Conservation (phyloP, 2,888 invertebrate genomes). For the Drosophila nigritarsus region DNA sequence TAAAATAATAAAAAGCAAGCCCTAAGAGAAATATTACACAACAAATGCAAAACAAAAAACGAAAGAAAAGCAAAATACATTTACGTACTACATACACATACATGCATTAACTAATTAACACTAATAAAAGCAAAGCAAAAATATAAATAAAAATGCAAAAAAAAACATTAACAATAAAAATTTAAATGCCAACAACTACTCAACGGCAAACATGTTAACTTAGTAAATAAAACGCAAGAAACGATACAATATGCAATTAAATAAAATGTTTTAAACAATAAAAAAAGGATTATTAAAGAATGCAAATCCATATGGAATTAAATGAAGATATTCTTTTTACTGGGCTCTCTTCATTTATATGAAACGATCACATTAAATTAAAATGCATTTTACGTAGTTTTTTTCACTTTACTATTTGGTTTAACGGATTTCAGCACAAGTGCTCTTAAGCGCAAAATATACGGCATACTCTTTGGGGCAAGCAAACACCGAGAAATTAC, state of each 20-base stretch:
- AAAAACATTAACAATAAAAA: slow-evolving; percentile 45
- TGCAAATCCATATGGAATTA: slow-evolving; percentile 57
- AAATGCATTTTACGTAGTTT: neutral
- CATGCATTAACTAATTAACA: slow-evolving; percentile 45
- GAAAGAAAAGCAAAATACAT: slow-evolving; percentile 32
- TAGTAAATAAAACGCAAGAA: slow-evolving; percentile 62
- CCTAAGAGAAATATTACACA: slow-evolving; percentile 13
- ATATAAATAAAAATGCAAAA: slow-evolving; percentile 19
- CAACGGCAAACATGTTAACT: slow-evolving; percentile 70
- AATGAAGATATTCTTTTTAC: slow-evolving; percentile 38
- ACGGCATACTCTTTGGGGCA: neutral
- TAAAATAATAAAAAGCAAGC: slow-evolving; percentile 29
- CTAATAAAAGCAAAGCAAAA: slow-evolving; percentile 38
- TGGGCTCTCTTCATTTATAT: neutral
- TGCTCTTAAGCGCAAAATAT: neutral
- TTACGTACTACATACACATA: slow-evolving; percentile 35
- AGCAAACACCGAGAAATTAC: neutral
- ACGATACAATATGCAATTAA: slow-evolving; percentile 65
- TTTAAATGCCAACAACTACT: slow-evolving; percentile 61
- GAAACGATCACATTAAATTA: neutral
- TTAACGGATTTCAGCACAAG: neutral
- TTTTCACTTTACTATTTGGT: neutral
- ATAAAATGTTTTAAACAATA: slow-evolving; percentile 70
- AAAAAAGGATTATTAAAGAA: slow-evolving; percentile 54
- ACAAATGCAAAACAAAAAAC: slow-evolving; percentile 15